A percentile compares a stretch with the other conserved stretches of the same genome.
These are phyloP conservation scores for Cryptosula pallasiana DNA, from an alignment of 2,888 invertebrate genomes.

Conservation along the genomic window DNA sequence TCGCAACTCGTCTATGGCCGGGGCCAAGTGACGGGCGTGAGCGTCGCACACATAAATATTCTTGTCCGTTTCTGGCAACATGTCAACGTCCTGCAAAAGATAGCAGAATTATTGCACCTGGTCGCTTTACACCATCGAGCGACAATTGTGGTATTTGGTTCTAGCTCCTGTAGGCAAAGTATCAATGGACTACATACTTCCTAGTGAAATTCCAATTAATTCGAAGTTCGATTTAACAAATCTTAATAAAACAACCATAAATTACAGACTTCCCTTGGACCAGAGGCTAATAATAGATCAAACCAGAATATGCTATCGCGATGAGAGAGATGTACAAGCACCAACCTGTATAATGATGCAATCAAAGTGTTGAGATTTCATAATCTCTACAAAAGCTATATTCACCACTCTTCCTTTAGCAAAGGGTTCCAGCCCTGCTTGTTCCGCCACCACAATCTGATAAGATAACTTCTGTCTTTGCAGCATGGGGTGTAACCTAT, in stretches of 20 bases:
- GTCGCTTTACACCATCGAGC: no score
- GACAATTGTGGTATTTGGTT: no score
- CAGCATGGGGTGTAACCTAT: conserved; percentile 43
- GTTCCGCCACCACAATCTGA: conserved; percentile 43
- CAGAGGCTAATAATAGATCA: no score
- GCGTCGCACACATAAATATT: conserved; percentile 53
- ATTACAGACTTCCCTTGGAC: no score
- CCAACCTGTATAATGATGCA: conserved; percentile 37
- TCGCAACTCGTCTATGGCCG: conserved; percentile 54
- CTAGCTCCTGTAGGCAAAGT: no score
- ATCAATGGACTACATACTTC: no score
- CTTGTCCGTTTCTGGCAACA: conserved; percentile 54
- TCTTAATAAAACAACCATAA: no score
- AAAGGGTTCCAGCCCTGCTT: conserved; percentile 40
- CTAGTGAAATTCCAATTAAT: no score
- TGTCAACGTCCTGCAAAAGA: conserved; percentile 53
- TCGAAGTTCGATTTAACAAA: no score
- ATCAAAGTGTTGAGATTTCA: conserved; percentile 37
- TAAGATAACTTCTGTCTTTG: conserved; percentile 38
- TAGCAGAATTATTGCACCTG: no score
- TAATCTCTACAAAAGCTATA: conserved; percentile 42
- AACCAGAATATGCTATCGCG: no score
- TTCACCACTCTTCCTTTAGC: conserved; percentile 48
- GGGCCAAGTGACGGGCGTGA: conserved; percentile 52
- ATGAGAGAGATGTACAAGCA: no score